Evolutionary conservation across 2,113 vertebrate genomes (phyloP), one percentile per base, ranked within the genome.

Genomic region (Vimba vimba): DNA sequence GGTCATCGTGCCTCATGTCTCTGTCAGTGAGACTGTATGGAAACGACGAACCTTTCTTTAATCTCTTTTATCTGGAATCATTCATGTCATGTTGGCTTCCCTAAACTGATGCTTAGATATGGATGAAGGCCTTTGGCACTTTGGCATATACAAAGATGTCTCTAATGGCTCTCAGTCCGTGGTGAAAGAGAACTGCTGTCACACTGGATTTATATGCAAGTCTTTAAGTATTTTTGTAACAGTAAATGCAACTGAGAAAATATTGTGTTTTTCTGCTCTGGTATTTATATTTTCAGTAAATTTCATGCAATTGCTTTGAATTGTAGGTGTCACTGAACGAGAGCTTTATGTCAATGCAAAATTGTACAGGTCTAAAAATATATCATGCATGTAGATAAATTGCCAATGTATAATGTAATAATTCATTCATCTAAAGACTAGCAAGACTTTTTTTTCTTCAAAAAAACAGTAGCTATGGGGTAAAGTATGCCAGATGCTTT

Each of bases 1-100:
- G 85, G 89, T 86, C 85, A 85, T 80, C 80, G 55, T 36, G 43
- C 50, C 74, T 87, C 68, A 62, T 62, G 85, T 86, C 13, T 39
- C 76, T 77, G 86, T 86, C 86, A 86, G 36, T 69, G 25, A 73
- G 57, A 69, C 77, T 59, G 64, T 25, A 43, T 79, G 89, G 82
- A 79, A 79, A 66, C n/a, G 27, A 33, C 7, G 2, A 77, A 78
- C 80, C 84, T 71, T 86, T 83, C 66, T 82, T 87, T 86, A 77
- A 43, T 69, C 73, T 89, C 83, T 69, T 83, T 84, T 36, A 79
- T 84, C 60, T 86, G 59, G 30, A 57, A 59, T 69, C 30, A 23
- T 60, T 78, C 55, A 64, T 64, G 64, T 87, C 25, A 62, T 64
- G 19, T 84, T 84, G 82, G 52, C 85, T 80, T 87, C 69, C 47